Evolutionary conservation across 2,113 vertebrate genomes (phyloP), one percentile per base, ranked within the genome.

Genomic region (Geococcyx californianus): DNA sequence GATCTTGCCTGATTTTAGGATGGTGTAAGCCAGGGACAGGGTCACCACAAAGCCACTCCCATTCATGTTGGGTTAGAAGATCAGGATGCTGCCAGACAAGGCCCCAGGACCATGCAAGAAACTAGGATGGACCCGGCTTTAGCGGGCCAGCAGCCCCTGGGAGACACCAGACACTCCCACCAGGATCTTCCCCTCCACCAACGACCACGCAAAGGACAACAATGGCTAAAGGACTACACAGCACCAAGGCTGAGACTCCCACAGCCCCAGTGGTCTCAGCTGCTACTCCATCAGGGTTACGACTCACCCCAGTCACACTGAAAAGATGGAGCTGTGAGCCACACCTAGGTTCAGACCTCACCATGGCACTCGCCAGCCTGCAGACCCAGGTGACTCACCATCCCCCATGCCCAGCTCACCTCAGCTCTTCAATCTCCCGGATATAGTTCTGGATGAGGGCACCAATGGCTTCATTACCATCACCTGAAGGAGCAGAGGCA

Each of bases 391-490:
- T 2, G 26, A 31, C 2, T 2, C 16, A 2, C 29, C 34, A 38
- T 67, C 56, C 9, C 25, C 9, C 0, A 1, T 8, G 11, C 36
- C 33, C 7, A 0, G 36, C 78, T 97, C 93, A 99, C 99, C 99
- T 98, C 16, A 99, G 98, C 93, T 99, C 99, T 89, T 99, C 99
- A 4, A 99, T 99, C 96, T 99, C 99, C 75, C 99, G 95, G 95
- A 99, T 99, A 94, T 99, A 99, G 95, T 99, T 99, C 97, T 99
- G 99, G 92, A 99, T 99, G 64, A 99, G 97, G 59, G 98, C 80
- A 1, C 99, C 98, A 0, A 99, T 99, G 96, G 99, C 99, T 95
- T 99, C 99, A 1, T 98, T 99, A 15, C 98, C 98, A 0, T 99
- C 99, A 60, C 98, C 99, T 99, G 84, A 19, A 56, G 26, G 4